A percentile compares a stretch with the other conserved stretches of the same genome.
These are phyloP conservation scores for Tychaedon coryphoeus DNA, from an alignment of 2,113 vertebrate genomes.

Conservation along the genomic window DNA sequence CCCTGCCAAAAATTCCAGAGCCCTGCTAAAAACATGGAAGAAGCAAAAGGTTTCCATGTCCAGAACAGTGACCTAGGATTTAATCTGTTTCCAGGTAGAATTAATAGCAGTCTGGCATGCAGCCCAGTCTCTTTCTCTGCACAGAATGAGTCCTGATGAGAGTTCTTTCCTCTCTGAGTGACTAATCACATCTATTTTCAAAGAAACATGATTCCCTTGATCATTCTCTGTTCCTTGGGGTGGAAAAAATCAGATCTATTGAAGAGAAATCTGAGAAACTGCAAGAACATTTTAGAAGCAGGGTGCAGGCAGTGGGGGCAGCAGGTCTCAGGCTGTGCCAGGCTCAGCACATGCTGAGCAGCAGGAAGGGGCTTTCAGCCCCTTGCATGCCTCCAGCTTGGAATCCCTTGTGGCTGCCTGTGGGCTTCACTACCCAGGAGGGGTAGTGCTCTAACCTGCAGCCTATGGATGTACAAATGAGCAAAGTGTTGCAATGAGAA, in stretches of 20 bases:
- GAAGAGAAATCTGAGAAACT: conserved; percentile 16
- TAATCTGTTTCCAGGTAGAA: conserved; percentile 52
- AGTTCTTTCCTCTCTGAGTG: background rate
- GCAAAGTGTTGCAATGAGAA: background rate
- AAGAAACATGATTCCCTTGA: conserved; percentile 6
- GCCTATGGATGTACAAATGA: background rate
- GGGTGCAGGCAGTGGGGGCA: fast-evolving
- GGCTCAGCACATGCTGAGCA: fast-evolving
- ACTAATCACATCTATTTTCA: background rate
- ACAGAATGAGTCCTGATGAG: background rate
- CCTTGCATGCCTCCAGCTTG: fast-evolving
- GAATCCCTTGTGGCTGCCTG: background rate
- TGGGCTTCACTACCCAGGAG: background rate
- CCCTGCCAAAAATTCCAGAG: conserved; percentile 12
- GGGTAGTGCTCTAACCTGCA: background rate
- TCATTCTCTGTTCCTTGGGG: background rate
- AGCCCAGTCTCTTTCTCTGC: background rate
- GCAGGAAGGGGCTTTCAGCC: background rate
- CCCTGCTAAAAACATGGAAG: background rate
- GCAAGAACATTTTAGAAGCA: background rate
- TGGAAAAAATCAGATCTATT: background rate
- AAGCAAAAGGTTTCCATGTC: conserved; percentile 12
- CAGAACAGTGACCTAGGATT: conserved; percentile 28
- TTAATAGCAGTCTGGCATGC: conserved; percentile 20
- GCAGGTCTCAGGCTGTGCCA: background rate